phyloP scores from a whole-genome alignment of 2,888 invertebrate genomes.

The Callimorpha dominula region DNA sequence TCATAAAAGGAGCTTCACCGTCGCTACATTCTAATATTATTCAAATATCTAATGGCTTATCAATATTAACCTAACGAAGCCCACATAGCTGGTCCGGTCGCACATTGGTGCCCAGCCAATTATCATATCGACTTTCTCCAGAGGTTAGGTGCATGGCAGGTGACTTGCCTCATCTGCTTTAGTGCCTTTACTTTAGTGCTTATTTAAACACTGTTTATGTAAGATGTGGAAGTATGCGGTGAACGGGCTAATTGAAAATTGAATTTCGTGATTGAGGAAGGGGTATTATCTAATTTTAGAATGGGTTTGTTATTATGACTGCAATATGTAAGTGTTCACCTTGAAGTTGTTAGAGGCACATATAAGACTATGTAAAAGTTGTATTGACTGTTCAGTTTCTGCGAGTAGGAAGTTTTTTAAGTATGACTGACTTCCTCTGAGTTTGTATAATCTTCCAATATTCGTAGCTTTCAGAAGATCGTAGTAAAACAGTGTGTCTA shows the following conservation, averaged over 20 bases:
- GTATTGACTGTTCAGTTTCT: no score
- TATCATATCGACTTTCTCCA: slow-evolving; percentile 86
- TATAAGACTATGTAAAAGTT: background rate
- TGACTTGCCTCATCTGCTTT: slow-evolving; percentile 50
- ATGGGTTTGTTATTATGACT: background rate
- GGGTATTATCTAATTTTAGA: slow-evolving; percentile 10
- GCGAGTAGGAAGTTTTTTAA: no score
- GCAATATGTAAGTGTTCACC: background rate
- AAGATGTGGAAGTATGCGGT: slow-evolving; percentile 21
- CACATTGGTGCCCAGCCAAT: slow-evolving; percentile 80
- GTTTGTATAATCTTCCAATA: no score
- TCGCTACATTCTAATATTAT: background rate
- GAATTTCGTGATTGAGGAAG: slow-evolving; percentile 16
- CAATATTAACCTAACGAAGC: slow-evolving; percentile 55
- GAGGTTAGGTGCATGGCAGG: slow-evolving; percentile 53
- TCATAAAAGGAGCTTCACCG: background rate
- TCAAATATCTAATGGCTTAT: slow-evolving; percentile 37
- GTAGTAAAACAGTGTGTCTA: no score
- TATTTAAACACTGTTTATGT: slow-evolving; percentile 37
- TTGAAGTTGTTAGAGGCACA: background rate
- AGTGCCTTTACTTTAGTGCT: slow-evolving; percentile 29
- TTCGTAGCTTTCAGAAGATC: no score
- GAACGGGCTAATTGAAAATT: slow-evolving; percentile 41
- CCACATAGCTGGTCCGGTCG: slow-evolving; percentile 70
- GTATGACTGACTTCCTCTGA: no score